Base-by-base conservation (phyloP, 2,888 invertebrate genomes). In the Amphimallon solstitiale region DNA sequence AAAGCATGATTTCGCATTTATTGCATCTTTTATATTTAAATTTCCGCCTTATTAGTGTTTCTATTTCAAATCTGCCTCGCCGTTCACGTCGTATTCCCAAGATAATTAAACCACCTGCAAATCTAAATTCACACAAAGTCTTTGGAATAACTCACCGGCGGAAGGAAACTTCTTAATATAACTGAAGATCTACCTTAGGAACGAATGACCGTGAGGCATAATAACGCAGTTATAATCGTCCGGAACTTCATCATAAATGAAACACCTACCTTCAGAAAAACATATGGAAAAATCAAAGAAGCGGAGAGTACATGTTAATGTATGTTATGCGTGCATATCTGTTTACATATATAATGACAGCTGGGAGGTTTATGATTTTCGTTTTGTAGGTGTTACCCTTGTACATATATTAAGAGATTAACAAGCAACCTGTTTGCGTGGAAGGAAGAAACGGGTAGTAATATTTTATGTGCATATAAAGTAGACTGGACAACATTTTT, bases 381-480 rank as follows among this genome's bases (percentile, higher is more conserved):
- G 29, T 59, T 43, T 59, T 34, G 38, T 54, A 43, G 56, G 34
- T 43, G 43, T 29, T 59, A 29, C 3, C 3, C 1, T 43, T 29
- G 10, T 12, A 23, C 43, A 59, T 59, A 29, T 45, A 54, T 54
- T 54, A 54, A 54, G 54, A 21, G 37, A 54, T 54, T 54, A 54
- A 54, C 19, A 38, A 12, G 38, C 7, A 54, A 54, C 54, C 38
- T 19, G 54, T 54, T 38, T 21, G 19, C 38, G 38, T 54, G 38
- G n/a, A 19, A 38, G 17, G 19, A 38, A 7, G 38, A n/a, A n/a
- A n/a, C n/a, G 4, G 19, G 54, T 38, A 40, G 38, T 54, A 37
- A 54, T 54, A 54, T 54, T 54, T 54, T 54, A 54, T 54, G 38
- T 37, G 19, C 54, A 21, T 4, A 54, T 38, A 54, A 54, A 54